Conservation (phyloP, 2,888 invertebrate species). For the Bembecia ichneumoniformis region DNA sequence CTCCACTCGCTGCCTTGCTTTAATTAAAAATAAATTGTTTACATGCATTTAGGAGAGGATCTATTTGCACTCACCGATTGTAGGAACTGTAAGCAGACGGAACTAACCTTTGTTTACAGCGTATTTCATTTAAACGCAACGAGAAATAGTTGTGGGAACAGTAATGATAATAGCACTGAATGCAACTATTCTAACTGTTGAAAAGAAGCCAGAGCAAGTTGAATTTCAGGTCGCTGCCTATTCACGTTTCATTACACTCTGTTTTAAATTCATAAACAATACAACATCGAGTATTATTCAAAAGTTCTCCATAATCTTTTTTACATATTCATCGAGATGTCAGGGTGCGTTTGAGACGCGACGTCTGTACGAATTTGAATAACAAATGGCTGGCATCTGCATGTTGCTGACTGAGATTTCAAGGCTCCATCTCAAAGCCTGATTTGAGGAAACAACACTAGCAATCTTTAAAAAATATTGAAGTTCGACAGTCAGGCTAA, state of each 20-base stretch:
- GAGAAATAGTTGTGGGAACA: no score
- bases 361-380: constrained; percentile 62
- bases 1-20: constrained; percentile 26
- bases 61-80: not conserved
- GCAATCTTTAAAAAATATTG: constrained; percentile 15
- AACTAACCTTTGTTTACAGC: no score
- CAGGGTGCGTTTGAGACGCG: constrained; percentile 61
- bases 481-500: constrained; percentile 26
- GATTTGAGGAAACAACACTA: constrained; percentile 34
- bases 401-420: constrained; percentile 41
- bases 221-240: not conserved
- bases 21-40: constrained; percentile 54
- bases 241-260: not conserved
- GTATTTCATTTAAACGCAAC: no score
- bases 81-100: no score
- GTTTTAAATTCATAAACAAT: constrained; percentile 10
- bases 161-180: no score
- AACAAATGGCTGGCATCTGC: constrained; percentile 67
- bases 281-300: constrained; percentile 27
- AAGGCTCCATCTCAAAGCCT: constrained; percentile 34
- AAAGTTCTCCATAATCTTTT: constrained; percentile 64
- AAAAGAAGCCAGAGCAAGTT: no score
- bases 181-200: no score
- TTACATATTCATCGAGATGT: constrained; percentile 67
- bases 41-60: constrained; percentile 11